phyloP scores from a whole-genome alignment of 2,797 vertebrate species.

The Allochrocebus solatus region DNA sequence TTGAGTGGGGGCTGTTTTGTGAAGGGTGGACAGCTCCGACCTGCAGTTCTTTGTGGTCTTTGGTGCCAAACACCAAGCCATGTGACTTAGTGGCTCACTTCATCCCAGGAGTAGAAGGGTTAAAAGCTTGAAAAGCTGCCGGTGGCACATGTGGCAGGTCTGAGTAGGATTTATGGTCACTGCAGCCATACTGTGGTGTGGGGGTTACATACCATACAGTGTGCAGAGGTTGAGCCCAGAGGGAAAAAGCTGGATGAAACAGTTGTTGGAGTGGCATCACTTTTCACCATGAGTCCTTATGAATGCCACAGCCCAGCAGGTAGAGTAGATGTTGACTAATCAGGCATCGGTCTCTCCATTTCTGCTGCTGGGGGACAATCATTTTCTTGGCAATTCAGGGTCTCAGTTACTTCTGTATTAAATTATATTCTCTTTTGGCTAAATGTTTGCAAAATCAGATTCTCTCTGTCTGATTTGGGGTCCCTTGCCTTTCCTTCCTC shows the following conservation, averaged over 20 bases:
- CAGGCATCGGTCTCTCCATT: background rate
- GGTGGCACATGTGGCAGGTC: background rate
- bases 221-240: background rate
- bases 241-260: background rate
- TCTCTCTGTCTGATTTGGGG: background rate
- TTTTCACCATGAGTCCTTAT: rapidly evolving
- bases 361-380: background rate
- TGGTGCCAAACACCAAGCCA: background rate
- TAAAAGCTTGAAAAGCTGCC: background rate
- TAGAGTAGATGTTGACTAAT: background rate
- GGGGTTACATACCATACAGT: too few species aligned
- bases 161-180: background rate
- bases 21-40: background rate
- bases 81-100: background rate
- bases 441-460: background rate
- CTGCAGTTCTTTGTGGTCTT: background rate
- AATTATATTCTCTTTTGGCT: background rate
- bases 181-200: background rate
- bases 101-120: background rate
- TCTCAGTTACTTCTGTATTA: background rate
- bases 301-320: background rate
- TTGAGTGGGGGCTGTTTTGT: background rate
- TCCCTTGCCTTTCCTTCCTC: background rate
- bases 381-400: background rate
- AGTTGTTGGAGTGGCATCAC: background rate